Evolutionary conservation across 2,797 vertebrate species (phyloP), one percentile per base, ranked within the genome.

Genomic region (Anabas testudineus): DNA sequence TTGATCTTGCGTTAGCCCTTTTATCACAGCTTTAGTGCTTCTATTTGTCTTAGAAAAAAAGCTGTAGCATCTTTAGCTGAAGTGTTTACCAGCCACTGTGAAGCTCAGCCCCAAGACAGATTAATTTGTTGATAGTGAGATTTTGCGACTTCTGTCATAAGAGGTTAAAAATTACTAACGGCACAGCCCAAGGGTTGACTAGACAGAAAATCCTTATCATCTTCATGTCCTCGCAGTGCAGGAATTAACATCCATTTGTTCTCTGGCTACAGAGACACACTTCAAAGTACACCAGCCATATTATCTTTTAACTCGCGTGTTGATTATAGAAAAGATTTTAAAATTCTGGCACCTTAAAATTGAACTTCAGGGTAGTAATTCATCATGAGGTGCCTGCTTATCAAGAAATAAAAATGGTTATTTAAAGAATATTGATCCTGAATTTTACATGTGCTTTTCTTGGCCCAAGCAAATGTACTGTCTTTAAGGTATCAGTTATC

Each of bases 91-190:
- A 53, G 63, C 73, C 21, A 30, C 6, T 61, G 5, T 43, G 21
- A 30, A 36, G 21, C 59, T 63, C 12, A 36, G 16, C 16, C 10
- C 21, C 16, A 46, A 24, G 39, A 54, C 51, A 28, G 2, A 21
- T 26, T 19, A 24, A 43, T 49, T 16, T 51, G 9, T 53, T 53
- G 5, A 36, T 42, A 32, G 3, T 36, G 14, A 22, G 21, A n/a
- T 56, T 43, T 67, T 65, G 13, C 2, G 6, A 48, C 0, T 19
- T 71, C 19, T 28, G 22, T 69, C 24, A 43, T 15, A 21, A n/a
- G 28, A 57, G 28, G 19, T 56, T 58, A 54, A 43, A 71, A 54
- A 60, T 67, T 34, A 10, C 13, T 52, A 10, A 62, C 60, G 24
- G 19, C 46, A 14, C 4, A 32, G 26, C 19, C 12, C 41, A 28